Base-by-base conservation (phyloP, 2,888 invertebrate genomes). In the Coleophora flavipennella region DNA sequence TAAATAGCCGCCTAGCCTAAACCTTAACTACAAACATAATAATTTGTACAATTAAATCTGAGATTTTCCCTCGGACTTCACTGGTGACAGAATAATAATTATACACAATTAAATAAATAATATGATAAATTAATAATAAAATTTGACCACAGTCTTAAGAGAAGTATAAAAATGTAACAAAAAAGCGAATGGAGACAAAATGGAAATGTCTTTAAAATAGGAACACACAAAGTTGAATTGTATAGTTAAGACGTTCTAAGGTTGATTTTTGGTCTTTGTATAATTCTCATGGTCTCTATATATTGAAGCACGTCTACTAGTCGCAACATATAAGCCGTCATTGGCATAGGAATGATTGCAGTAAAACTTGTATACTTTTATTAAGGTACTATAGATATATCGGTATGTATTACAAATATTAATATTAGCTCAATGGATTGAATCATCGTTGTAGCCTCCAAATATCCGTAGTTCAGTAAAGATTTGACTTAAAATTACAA, bases 1-100 rank as follows among this genome's bases (percentile, higher is more conserved):
- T 84, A 83, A 84, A 83, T 81, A 81, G 67, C 69, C 61, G 64
- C 62, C 60, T 80, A 76, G 57, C 43, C 67, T 77, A 76, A 53
- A 51, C 53, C 51, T 64, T 77, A 76, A 54, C 67, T 75, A 76
- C 11, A 2, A 20, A 20, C 20, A 4, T 35, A 72, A 73, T 77
- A 81, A 80, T 83, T 84, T 84, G 83, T 84, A 84, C 81, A 84
- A n/a, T 77, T 73, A 65, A 62, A 66, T 73, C 74, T 69, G 76
- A 73, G 67, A 67, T 62, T 59, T 6, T 53, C 50, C 50, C 59
- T 61, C 72, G 68, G 68, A 72, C 59, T 50, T 60, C 58, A 61
- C 63, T 67, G 71, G 64, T 67, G 71, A 73, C 58, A 67, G 62
- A 67, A 53, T 51, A 55, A 67, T 68, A 66, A 70, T 73, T 69